Base-by-base conservation (phyloP, 1,140 invertebrate species). In the Wasmannia auropunctata region DNA sequence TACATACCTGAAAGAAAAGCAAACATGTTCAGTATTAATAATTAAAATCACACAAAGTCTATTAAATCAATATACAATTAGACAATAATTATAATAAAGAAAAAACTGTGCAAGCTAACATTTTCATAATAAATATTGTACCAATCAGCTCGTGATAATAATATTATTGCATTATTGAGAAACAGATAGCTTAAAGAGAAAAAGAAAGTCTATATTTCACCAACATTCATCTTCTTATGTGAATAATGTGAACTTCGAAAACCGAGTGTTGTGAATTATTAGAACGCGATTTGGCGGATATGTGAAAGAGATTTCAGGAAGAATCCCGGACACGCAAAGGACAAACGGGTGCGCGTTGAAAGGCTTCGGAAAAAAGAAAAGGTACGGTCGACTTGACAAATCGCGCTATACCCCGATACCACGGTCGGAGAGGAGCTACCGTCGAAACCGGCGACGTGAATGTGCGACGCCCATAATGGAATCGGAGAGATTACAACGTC, bases 401-500 rank as follows among this genome's bases (percentile, higher is more conserved):
- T 89, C 79, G 88, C 54, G 60, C 83, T 88, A 89, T 89, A 88
- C 81, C 60, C 80, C 88, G 87, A 89, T 89, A 88, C 51, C 54
- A 51, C 58, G 28, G n/a, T 54, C 37, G n/a, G 46, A 86, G 79
- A 60, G 34, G 56, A 62, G 81, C 81, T n/a, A 22, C 31, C 74
- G 58, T 75, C 67, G 81, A 88, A 89, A 80, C 77, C 84, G 87
- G 69, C 43, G 87, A 62, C 60, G 60, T 25, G n/a, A 80, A 62
- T 51, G 62, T 54, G 65, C 22, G 88, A 54, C 65, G 46, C 58
- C 75, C 83, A 75, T 89, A 89, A 89, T 89, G 88, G 88, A 89
- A 89, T 89, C 88, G 81, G 69, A 88, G 83, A 87, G 88, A 89
- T 89, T 89, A 88, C 87, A 88, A 84, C 43, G 87, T 49, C 63